Evolutionary conservation across 1,140 invertebrate species (phyloP).

Genomic region (Trigoniulus corallinus): DNA sequence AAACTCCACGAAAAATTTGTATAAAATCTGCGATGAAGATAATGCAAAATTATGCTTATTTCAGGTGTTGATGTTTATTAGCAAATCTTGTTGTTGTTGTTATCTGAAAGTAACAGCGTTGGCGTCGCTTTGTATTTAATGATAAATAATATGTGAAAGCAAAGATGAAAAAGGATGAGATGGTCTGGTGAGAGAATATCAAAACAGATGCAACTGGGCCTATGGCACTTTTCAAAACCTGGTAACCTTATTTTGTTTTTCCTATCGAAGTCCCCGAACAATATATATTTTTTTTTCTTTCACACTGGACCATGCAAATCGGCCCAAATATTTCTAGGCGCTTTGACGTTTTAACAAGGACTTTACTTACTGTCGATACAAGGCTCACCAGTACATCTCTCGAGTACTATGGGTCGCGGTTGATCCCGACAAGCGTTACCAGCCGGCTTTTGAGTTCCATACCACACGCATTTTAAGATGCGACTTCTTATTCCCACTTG

Average conservation of each 20-base stretch:
- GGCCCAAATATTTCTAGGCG: background rate
- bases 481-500: constrained; percentile 57
- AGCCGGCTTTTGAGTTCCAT: constrained; percentile 56
- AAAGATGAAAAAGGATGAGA: too few species aligned
- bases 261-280: background rate
- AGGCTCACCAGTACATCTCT: constrained; percentile 48
- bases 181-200: background rate
- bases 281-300: too few species aligned
- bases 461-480: constrained; percentile 75
- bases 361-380: constrained; percentile 32
- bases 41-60: too few species aligned
- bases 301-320: background rate
- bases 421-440: constrained; percentile 60
- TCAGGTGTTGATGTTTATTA: too few species aligned
- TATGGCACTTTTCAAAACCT: background rate
- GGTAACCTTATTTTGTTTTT: background rate
- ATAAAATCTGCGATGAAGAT: too few species aligned
- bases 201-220: background rate
- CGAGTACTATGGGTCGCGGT: constrained; percentile 51
- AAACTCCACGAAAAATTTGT: too few species aligned
- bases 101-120: too few species aligned
- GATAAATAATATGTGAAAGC: too few species aligned
- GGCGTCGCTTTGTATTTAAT: too few species aligned
- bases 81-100: too few species aligned
- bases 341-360: background rate